Evolutionary conservation across 2,888 invertebrate species (phyloP).

Genomic region (Drosophila mayaguana): DNA sequence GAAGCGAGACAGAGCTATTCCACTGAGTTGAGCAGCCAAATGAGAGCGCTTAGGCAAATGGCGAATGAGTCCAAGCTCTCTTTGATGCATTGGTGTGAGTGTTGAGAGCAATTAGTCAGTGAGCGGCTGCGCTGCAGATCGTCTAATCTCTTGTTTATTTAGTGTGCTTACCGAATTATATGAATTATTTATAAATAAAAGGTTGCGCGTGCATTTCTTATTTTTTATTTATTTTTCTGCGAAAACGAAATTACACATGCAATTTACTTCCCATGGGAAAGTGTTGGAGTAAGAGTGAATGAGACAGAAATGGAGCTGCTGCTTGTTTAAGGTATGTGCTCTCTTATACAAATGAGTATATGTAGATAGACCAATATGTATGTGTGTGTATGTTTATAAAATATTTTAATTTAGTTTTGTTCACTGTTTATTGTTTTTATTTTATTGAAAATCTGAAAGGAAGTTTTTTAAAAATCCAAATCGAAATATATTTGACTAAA

Average conservation of each 20-base stretch:
- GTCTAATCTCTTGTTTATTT: not conserved
- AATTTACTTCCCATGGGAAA: no score
- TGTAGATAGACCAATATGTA: not conserved
- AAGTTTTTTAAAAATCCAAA: not conserved
- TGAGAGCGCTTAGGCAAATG: not conserved
- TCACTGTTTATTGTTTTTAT: not conserved
- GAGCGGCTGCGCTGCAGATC: not conserved
- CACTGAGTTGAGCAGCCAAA: not conserved
- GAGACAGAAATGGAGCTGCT: no score
- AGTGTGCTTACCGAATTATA: not conserved
- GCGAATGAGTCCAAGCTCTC: not conserved
- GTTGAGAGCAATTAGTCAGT: not conserved
- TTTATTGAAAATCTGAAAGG: no score
- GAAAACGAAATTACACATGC: not conserved
- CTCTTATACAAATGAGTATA: not conserved
- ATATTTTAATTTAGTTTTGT: not conserved
- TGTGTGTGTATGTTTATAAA: not conserved
- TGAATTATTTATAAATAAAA: not conserved
- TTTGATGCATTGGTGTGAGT: not conserved
- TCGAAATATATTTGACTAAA: not conserved
- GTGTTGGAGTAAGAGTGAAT: not conserved
- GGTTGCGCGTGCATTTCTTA: not conserved
- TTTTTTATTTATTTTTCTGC: not conserved
- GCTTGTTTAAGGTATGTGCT: no score
- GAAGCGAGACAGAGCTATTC: not conserved